A percentile compares a stretch with the other conserved stretches of the same genome.
These are phyloP conservation scores for Acanthurus lineatus DNA, from an alignment of 2,797 vertebrate species.

Conservation along the genomic window DNA sequence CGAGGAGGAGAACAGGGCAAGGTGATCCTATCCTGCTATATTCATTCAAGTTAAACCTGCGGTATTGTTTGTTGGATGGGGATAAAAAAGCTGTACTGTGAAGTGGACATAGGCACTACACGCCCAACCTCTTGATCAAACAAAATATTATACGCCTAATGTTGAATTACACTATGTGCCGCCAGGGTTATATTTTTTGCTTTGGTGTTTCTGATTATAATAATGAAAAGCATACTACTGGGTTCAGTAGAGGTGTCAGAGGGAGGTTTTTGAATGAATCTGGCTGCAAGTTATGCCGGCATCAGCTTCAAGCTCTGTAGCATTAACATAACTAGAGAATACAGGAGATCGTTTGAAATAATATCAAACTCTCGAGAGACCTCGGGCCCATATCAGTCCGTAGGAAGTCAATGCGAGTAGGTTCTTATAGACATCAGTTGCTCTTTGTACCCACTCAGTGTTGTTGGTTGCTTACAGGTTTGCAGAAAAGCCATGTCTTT, in stretches of 20 bases:
- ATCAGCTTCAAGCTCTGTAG: constrained; percentile 52
- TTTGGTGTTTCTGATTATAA: constrained; percentile 67
- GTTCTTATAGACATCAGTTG: constrained; percentile 7
- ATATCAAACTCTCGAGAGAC: constrained; percentile 46
- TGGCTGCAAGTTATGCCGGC: constrained; percentile 61
- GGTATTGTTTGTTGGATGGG: constrained; percentile 47
- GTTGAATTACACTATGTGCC: constrained; percentile 39
- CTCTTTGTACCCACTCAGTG: constrained; percentile 3
- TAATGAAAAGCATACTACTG: constrained; percentile 65
- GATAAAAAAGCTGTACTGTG: constrained; percentile 37
- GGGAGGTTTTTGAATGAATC: constrained; percentile 55
- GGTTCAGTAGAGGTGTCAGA: constrained; percentile 56
- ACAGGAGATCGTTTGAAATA: constrained; percentile 49
- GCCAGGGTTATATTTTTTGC: constrained; percentile 44
- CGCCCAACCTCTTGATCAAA: constrained; percentile 57
- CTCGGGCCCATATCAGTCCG: constrained; percentile 20
- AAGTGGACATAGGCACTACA: constrained; percentile 35
- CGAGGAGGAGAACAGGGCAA: constrained; percentile 43
- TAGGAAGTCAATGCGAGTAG: constrained; percentile 21
- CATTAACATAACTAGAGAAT: constrained; percentile 52
- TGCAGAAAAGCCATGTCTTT: constrained; percentile 21
- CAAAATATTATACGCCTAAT: constrained; percentile 55
- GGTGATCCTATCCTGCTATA: constrained; percentile 63
- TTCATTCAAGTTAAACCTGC: constrained; percentile 68
- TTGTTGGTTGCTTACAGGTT: constrained; percentile 21